These are phyloP conservation scores for Eupithecia tripunctaria DNA, from an alignment of 2,888 invertebrate genomes.

Conservation along the genomic window DNA sequence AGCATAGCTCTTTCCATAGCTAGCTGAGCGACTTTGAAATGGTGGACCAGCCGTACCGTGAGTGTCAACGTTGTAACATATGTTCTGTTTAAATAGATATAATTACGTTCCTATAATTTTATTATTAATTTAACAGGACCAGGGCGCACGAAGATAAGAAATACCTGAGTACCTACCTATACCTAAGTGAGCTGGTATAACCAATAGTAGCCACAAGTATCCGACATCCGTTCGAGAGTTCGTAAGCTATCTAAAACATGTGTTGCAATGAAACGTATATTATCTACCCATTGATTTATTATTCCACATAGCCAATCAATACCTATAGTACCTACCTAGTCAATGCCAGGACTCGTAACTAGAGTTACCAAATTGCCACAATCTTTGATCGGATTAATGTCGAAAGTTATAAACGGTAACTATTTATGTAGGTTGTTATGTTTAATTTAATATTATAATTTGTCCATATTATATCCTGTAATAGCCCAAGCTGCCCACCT, in stretches of 20 bases:
- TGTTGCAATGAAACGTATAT: constrained; percentile 28
- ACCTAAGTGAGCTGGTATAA: neutral
- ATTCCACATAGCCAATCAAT: constrained; percentile 34
- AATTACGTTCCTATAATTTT: too few species aligned
- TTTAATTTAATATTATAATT: constrained; percentile 6
- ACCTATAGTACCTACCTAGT: constrained; percentile 15
- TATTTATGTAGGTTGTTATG: constrained; percentile 3
- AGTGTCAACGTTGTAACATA: too few species aligned
- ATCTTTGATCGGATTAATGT: constrained; percentile 23
- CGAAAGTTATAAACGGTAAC: constrained; percentile 22
- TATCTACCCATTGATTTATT: constrained; percentile 34
- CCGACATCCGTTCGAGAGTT: constrained; percentile 29
- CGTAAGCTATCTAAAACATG: constrained; percentile 24
- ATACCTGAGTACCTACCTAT: neutral
- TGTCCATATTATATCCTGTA: neutral
- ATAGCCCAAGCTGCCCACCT: neutral
- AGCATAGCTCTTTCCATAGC: too few species aligned
- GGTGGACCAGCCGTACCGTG: too few species aligned
- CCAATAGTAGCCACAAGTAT: neutral
- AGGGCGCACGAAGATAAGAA: neutral
- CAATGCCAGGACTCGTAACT: constrained; percentile 30
- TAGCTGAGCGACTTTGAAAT: too few species aligned
- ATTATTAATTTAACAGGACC: neutral
- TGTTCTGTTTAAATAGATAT: too few species aligned
- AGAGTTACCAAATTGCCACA: constrained; percentile 20